Percentiles rank a stretch among this genome's conserved stretches.
These are phyloP conservation scores for Lamellibrachia columna DNA, from an alignment of 2,888 invertebrate species.

Conservation along the genomic window DNA sequence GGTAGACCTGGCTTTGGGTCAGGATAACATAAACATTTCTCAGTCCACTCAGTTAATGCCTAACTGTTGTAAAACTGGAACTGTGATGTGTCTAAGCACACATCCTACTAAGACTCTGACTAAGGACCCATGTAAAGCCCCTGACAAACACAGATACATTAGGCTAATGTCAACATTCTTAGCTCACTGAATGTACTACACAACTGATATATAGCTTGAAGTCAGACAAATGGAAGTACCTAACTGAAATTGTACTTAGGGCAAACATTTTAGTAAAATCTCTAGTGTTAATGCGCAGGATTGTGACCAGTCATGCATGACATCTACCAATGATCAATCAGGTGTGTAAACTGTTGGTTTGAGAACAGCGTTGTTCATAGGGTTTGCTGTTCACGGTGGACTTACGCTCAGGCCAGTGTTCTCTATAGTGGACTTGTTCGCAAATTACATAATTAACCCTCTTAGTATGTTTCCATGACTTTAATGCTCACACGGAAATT, in stretches of 20 bases:
- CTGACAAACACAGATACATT: no score
- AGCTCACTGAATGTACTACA: neutral
- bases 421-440: neutral
- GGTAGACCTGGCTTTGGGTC: neutral
- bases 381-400: no score
- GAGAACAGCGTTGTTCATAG: no score
- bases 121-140: neutral
- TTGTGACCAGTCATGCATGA: neutral
- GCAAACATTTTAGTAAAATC: neutral
- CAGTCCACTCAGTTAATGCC: neutral
- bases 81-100: neutral
- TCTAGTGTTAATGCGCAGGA: neutral
- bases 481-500: no score
- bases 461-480: no score
- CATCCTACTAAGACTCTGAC: neutral
- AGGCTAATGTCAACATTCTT: neutral
- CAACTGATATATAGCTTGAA: neutral
- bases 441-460: no score
- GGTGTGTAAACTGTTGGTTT: neutral
- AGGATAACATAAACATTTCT: neutral
- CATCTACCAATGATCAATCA: neutral
- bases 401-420: neutral
- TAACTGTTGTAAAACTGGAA: neutral
- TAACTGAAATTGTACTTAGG: neutral
- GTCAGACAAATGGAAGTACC: neutral